A percentile compares a stretch with the other conserved stretches of the same genome.
phyloP scores from a whole-genome alignment of 2,888 invertebrate species.

The Antheraea yamamai region DNA sequence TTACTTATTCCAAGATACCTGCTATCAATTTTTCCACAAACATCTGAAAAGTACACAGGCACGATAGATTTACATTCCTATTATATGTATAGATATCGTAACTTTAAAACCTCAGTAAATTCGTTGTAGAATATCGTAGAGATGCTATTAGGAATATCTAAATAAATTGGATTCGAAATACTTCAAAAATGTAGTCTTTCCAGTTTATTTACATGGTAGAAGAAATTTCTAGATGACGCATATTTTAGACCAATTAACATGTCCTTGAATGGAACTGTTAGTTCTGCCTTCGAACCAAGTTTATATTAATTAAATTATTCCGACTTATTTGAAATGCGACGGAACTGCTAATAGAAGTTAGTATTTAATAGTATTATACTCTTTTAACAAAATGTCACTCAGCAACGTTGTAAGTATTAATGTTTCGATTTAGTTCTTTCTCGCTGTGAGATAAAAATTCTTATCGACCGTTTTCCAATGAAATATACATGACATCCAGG shows the following conservation, averaged over 20 bases:
- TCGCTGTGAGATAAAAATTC: not conserved
- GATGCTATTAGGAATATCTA: not conserved
- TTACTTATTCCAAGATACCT: too few species aligned
- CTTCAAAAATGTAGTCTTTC: not conserved
- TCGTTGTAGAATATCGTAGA: not conserved
- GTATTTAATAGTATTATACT: too few species aligned
- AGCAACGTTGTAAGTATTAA: not conserved
- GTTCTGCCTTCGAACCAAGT: not conserved
- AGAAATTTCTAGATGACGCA: not conserved
- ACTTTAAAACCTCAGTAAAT: not conserved
- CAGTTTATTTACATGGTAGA: not conserved
- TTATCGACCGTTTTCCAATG: conserved; percentile 9
- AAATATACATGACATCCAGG: conserved; percentile 8
- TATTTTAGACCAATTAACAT: not conserved
- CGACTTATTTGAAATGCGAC: not conserved
- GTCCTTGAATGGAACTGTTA: not conserved
- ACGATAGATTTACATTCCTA: too few species aligned
- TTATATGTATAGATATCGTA: not conserved
- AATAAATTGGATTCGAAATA: not conserved
- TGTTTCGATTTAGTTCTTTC: not conserved
- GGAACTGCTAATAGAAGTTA: not conserved
- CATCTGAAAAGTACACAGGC: too few species aligned
- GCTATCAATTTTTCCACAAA: too few species aligned
- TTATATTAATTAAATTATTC: not conserved
- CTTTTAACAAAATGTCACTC: not conserved